Evolutionary conservation across 2,888 invertebrate species (phyloP).

Genomic region (Pollenia labialis): DNA sequence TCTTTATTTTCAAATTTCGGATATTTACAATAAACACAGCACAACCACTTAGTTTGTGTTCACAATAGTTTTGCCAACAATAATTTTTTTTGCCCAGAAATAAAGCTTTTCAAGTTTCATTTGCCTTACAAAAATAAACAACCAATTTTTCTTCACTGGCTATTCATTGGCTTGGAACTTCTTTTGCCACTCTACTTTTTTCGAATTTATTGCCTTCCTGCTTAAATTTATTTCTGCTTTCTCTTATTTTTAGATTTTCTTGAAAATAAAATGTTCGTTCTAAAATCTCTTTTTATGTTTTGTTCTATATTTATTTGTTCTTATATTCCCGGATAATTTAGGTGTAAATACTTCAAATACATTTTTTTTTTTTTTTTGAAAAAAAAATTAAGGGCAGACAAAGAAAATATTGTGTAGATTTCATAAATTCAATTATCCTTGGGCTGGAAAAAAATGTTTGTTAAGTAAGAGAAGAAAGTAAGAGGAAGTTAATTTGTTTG

Average conservation of each 20-base stretch:
- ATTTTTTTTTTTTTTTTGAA: slow-evolving; percentile 8
- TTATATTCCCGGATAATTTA: slow-evolving; percentile 17
- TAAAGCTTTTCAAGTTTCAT: not conserved
- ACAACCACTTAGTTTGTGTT: slow-evolving; percentile 30
- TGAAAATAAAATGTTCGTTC: not conserved
- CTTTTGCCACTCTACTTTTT: slow-evolving; percentile 2
- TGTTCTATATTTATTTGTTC: not conserved
- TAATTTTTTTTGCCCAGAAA: not conserved
- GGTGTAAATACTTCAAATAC: slow-evolving; percentile 54
- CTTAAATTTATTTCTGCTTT: slow-evolving; percentile 38
- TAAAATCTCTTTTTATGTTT: slow-evolving; percentile 25
- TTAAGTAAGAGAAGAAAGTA: not conserved
- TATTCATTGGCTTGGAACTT: slow-evolving; percentile 9
- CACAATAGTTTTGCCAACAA: slow-evolving; percentile 46
- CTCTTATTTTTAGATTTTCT: not conserved
- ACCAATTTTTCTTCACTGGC: slow-evolving; percentile 16
- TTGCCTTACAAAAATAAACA: slow-evolving; percentile 21
- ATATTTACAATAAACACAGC: not conserved
- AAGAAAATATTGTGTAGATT: slow-evolving; percentile 46
- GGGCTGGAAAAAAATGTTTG: not conserved
- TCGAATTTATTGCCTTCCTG: slow-evolving; percentile 44
- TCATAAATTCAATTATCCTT: slow-evolving; percentile 34
- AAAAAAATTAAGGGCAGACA: slow-evolving; percentile 12
- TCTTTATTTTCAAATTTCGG: too few relatives aligned
- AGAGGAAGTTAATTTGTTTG: slow-evolving; percentile 25